phyloP scores from a whole-genome alignment of 2,888 invertebrate species.

The Hydropsyche betteni region DNA sequence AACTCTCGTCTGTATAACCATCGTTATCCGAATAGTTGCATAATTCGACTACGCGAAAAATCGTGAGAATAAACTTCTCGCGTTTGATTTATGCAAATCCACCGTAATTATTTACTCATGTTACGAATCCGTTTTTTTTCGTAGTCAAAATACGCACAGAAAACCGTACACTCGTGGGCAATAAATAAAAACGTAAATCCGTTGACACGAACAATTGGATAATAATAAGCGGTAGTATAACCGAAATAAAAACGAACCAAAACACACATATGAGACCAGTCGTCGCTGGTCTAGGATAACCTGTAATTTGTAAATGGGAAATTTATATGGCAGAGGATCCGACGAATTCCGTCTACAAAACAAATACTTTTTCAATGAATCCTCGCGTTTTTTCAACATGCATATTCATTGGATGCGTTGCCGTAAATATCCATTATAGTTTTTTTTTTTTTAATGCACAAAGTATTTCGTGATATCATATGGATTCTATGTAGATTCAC shows the following conservation, averaged over 20 bases:
- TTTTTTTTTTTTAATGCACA: too few relatives aligned
- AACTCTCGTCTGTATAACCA: too few relatives aligned
- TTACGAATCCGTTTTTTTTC: background rate
- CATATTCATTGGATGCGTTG: too few relatives aligned
- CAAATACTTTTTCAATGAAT: too few relatives aligned
- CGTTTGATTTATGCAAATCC: slow-evolving; percentile 17
- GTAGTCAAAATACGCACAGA: background rate
- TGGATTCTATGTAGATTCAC: too few relatives aligned
- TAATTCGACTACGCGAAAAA: too few relatives aligned
- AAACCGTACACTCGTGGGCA: slow-evolving; percentile 22
- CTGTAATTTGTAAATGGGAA: slow-evolving; percentile 35
- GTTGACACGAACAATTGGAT: slow-evolving; percentile 45
- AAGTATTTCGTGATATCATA: too few relatives aligned
- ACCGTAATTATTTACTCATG: background rate
- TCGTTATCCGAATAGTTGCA: too few relatives aligned
- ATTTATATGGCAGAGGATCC: background rate
- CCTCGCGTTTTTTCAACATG: too few relatives aligned
- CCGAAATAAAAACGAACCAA: slow-evolving; percentile 28
- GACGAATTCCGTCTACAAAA: too few relatives aligned
- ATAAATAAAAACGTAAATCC: slow-evolving; percentile 40
- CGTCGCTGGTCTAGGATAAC: slow-evolving; percentile 24
- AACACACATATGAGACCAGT: background rate
- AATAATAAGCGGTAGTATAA: slow-evolving; percentile 42
- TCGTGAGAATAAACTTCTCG: too few relatives aligned
- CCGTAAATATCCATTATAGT: too few relatives aligned